phyloP scores from a whole-genome alignment of 1,140 invertebrate genomes.

The Drosophila kanapiae region DNA sequence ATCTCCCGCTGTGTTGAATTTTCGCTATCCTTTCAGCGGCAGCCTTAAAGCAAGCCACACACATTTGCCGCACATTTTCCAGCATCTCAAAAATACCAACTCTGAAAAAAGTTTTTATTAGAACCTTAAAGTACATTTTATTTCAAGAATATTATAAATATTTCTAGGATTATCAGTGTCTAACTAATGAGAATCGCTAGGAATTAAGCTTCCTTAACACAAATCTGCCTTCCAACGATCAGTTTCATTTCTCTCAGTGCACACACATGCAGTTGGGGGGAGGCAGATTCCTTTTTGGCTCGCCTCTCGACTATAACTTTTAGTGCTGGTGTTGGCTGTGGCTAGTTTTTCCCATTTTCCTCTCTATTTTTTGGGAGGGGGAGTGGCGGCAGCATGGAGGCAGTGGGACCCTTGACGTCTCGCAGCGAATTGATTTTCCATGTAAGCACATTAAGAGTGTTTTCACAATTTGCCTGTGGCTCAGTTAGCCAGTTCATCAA shows the following conservation, averaged over 20 bases:
- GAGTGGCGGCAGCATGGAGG: no score
- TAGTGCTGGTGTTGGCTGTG: constrained; percentile 19
- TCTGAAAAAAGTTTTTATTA: background rate
- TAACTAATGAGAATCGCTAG: no score
- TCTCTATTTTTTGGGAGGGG: constrained; percentile 7
- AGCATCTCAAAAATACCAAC: background rate
- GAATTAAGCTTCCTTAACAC: background rate
- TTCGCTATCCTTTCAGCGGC: constrained; percentile 35
- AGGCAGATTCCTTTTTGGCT: constrained; percentile 1
- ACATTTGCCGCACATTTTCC: constrained; percentile 2
- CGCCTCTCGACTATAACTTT: constrained; percentile 18
- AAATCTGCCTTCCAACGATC: background rate
- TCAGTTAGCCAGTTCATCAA: constrained; percentile 48
- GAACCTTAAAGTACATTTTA: background rate
- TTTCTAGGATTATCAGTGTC: background rate
- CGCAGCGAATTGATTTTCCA: constrained; percentile 71
- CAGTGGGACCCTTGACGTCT: constrained; percentile 8
- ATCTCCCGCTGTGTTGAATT: constrained; percentile 50
- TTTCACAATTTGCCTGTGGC: constrained; percentile 48
- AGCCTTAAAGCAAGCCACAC: constrained; percentile 15
- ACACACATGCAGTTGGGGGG: background rate
- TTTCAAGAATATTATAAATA: background rate
- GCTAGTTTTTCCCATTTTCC: constrained; percentile 15
- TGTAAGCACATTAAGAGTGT: constrained; percentile 70
- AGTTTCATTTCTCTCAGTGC: background rate